phyloP scores from a whole-genome alignment of 2,888 invertebrate genomes.

The Calephelis perditalis region DNA sequence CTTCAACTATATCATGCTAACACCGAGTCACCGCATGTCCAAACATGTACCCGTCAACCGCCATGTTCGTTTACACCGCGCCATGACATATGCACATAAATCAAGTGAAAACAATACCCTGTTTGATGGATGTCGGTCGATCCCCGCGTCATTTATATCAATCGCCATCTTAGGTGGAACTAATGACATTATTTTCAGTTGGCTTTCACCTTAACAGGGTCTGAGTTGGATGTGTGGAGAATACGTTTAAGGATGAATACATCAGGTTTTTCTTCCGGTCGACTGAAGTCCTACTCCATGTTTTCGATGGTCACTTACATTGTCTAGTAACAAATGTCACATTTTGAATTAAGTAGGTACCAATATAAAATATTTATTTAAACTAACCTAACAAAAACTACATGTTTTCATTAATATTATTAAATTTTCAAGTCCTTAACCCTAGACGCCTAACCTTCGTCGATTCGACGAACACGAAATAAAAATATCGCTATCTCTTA shows the following conservation, averaged over 20 bases:
- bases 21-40: slow-evolving; percentile 14
- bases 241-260: slow-evolving; percentile 4
- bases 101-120: slow-evolving; percentile 27
- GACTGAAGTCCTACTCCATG: too few relatives aligned
- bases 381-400: too few relatives aligned
- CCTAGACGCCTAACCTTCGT: too few relatives aligned
- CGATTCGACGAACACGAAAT: too few relatives aligned
- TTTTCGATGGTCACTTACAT: not conserved
- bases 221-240: not conserved
- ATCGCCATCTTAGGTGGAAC: slow-evolving; percentile 18
- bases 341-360: too few relatives aligned
- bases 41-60: slow-evolving; percentile 21
- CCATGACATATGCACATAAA: slow-evolving; percentile 26
- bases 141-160: slow-evolving; percentile 24
- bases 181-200: slow-evolving; percentile 11
- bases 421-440: too few relatives aligned
- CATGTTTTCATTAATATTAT: too few relatives aligned
- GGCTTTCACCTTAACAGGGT: slow-evolving; percentile 10
- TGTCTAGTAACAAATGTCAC: not conserved
- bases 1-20: not conserved
- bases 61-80: slow-evolving; percentile 24
- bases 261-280: not conserved
- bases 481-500: too few relatives aligned
- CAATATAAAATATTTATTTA: too few relatives aligned
- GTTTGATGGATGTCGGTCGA: slow-evolving; percentile 27